These are phyloP conservation scores for Antheraea assamensis DNA, from an alignment of 2,888 invertebrate genomes.

Conservation along the genomic window DNA sequence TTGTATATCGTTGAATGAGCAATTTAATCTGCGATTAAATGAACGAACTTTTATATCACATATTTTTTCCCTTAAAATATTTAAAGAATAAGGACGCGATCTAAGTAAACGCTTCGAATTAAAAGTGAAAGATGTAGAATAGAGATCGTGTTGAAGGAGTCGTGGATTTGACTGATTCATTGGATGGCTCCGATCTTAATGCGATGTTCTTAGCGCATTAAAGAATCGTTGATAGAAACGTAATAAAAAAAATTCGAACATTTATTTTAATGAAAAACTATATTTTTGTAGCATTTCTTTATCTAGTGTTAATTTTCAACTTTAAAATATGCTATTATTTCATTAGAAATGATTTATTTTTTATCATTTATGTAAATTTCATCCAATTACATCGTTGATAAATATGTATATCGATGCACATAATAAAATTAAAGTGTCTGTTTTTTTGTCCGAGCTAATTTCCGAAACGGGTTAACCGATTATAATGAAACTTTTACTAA, in stretches of 20 bases:
- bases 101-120: constrained; percentile 11
- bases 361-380: neutral
- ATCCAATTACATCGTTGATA: neutral
- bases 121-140: constrained; percentile 14
- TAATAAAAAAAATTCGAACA: neutral
- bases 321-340: too few species aligned
- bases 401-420: too few species aligned
- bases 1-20: neutral
- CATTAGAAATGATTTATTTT: too few species aligned
- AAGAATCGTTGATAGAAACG: neutral
- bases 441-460: too few species aligned
- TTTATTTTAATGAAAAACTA: neutral
- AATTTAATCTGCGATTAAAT: too few species aligned
- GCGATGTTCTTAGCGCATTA: neutral
- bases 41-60: neutral
- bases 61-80: neutral
- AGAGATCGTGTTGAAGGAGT: constrained; percentile 2
- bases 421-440: too few species aligned
- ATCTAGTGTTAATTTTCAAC: too few species aligned
- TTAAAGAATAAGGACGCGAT: constrained; percentile 4
- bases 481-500: too few species aligned
- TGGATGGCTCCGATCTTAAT: constrained; percentile 1
- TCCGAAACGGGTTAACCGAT: too few species aligned
- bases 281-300: too few species aligned
- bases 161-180: constrained; percentile 13